Base-by-base conservation (phyloP, 2,888 invertebrate genomes). In the Microchrysa polita region DNA sequence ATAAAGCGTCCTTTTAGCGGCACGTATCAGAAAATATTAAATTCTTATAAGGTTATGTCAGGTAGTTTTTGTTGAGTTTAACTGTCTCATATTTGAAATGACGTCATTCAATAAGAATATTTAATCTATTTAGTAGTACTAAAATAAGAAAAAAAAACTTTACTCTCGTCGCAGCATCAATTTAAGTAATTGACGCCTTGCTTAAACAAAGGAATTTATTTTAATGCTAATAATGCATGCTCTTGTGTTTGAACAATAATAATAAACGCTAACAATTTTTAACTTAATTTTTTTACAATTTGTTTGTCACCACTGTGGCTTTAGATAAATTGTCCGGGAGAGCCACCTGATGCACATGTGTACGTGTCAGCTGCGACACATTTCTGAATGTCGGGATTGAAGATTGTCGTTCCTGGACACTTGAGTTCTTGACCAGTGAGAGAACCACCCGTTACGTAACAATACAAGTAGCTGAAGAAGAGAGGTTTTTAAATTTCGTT, bases 391-490 rank as follows among this genome's bases (percentile, higher is more conserved):
- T 34, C 44, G 7, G 65, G 65, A 48, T 73, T 65, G 48, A 73
- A 73, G n/a, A 59, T 20, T 9, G 73, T 73, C 12, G 55, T 67
- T 18, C 73, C 73, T 16, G 73, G 67, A 14, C 73, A 73, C 59
- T 67, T 60, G 20, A 67, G 59, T 59, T 67, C 57, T 59, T 67
- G 67, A 27, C 73, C 73, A 23, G 57, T 59, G 14, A 73, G 44
- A 65, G 65, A 22, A 16, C 65, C 57, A 7, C 60, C 67, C 44
- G 42, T 59, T 23, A 65, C 42, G 48, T 73, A 73, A 14, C 73
- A 73, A 40, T 73, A 73, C 16, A 73, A 57, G 27, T 73, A 73
- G 48, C 73, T 73, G 52, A 1, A 52, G 40, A 55, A 65, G n/a
- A 60, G n/a, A 10, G 34, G 12, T 5, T 14, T 2, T 16, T 57